These are phyloP conservation scores for Icerya purchasi DNA, from an alignment of 2,888 invertebrate species.

Conservation along the genomic window DNA sequence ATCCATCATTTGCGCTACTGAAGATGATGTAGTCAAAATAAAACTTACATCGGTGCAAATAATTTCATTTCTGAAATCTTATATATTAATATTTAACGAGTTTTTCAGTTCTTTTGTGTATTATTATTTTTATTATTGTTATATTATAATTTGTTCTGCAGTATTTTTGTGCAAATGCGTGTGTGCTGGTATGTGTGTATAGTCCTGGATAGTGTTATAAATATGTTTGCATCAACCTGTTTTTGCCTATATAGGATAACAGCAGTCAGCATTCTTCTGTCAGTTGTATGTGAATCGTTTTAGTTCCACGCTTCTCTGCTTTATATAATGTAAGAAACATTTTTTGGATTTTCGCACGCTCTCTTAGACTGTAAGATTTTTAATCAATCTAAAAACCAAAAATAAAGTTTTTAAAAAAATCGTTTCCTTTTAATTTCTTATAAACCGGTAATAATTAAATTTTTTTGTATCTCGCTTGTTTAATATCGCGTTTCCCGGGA, in stretches of 20 bases:
- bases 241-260: constrained; percentile 13
- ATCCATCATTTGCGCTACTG: no score
- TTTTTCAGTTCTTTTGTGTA: no score
- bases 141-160: constrained; percentile 3
- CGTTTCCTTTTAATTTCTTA: no score
- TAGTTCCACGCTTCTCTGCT: constrained; percentile 9
- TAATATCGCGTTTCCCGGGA: no score
- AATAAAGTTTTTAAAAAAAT: no score
- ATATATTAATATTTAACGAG: no score
- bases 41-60: not conserved
- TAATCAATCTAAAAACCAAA: no score
- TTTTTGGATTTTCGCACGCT: constrained; percentile 1
- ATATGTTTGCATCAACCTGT: not conserved
- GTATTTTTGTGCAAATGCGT: constrained; percentile 7
- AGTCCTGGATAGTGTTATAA: not conserved
- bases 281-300: not conserved
- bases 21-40: no score
- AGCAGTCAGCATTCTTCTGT: constrained; percentile 10
- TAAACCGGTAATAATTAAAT: no score
- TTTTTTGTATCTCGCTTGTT: no score
- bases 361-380: no score
- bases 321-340: constrained; percentile 12
- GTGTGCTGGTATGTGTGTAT: not conserved
- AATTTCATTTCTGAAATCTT: not conserved
- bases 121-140: not conserved